phyloP scores from a whole-genome alignment of 2,888 invertebrate genomes.

The Tetragonula carbonaria region DNA sequence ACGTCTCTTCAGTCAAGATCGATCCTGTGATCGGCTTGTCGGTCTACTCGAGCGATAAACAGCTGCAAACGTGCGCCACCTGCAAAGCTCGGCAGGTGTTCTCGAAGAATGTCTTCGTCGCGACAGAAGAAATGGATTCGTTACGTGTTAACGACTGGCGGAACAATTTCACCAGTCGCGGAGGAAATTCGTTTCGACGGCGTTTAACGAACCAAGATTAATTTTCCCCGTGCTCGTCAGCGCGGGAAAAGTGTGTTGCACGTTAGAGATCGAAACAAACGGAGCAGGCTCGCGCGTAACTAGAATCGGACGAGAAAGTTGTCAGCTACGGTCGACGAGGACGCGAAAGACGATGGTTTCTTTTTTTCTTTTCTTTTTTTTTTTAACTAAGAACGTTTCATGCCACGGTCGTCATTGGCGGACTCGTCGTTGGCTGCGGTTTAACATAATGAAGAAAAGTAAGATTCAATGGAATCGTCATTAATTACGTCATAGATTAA shows the following conservation, averaged over 20 bases:
- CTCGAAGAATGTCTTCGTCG: constrained; percentile 41
- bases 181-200: constrained; percentile 39
- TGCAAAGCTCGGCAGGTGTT: constrained; percentile 59
- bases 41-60: constrained; percentile 18
- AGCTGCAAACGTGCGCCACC: constrained; percentile 57
- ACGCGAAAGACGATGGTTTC: neutral
- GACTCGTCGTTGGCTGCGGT: too few relatives aligned
- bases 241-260: neutral
- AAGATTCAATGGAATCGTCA: neutral
- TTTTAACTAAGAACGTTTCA: too few relatives aligned
- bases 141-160: constrained; percentile 47
- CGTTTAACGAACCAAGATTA: constrained; percentile 30
- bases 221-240: constrained; percentile 24
- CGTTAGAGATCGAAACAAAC: neutral
- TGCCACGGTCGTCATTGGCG: too few relatives aligned
- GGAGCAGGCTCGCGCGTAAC: neutral
- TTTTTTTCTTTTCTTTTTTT: too few relatives aligned
- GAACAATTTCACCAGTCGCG: constrained; percentile 13
- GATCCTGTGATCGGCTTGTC: neutral
- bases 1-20: neutral
- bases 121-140: constrained; percentile 41
- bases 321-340: neutral
- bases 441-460: too few relatives aligned
- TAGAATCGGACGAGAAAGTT: constrained; percentile 20
- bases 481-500: neutral